Conservation (phyloP, 92 coral and sea anemone genomes). For the Epizoanthus scotinus region DNA sequence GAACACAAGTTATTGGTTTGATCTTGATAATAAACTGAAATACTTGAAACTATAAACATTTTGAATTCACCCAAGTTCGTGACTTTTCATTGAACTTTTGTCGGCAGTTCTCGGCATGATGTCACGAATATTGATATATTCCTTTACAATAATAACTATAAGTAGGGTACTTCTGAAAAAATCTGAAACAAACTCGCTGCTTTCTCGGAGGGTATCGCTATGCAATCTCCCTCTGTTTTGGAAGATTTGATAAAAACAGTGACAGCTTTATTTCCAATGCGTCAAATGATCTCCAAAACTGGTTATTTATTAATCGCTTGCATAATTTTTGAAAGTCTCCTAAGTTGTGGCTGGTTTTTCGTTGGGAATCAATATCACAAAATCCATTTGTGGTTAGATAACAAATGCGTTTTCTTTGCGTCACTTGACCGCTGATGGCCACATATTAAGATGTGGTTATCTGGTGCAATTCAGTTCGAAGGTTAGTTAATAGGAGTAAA, state of each 20-base stretch:
- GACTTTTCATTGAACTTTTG: not conserved
- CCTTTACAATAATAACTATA: not conserved
- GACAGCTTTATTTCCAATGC: conserved; percentile 25
- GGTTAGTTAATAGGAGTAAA: not conserved
- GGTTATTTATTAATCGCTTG: conserved; percentile 34
- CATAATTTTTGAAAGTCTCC: not conserved
- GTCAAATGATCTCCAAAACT: conserved; percentile 6
- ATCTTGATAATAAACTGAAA: conserved; percentile 14
- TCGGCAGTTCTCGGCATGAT: not conserved
- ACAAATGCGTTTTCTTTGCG: not conserved
- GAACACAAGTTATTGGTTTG: conserved; percentile 12
- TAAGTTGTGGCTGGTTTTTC: conserved; percentile 28
- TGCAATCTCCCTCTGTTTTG: not conserved
- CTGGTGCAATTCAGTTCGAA: not conserved
- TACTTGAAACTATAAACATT: not conserved
- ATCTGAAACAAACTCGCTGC: not conserved
- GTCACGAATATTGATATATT: not conserved
- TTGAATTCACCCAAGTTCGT: not conserved
- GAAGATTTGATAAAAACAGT: conserved; percentile 35
- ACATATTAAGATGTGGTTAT: not conserved
- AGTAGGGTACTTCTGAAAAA: not conserved
- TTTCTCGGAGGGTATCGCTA: not conserved
- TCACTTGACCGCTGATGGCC: conserved; percentile 6
- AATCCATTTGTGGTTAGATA: conserved; percentile 19
- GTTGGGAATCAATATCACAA: conserved; percentile 11